Evolutionary conservation across 2,797 vertebrate genomes (phyloP).

Genomic region (Brotogeris chrysoptera): DNA sequence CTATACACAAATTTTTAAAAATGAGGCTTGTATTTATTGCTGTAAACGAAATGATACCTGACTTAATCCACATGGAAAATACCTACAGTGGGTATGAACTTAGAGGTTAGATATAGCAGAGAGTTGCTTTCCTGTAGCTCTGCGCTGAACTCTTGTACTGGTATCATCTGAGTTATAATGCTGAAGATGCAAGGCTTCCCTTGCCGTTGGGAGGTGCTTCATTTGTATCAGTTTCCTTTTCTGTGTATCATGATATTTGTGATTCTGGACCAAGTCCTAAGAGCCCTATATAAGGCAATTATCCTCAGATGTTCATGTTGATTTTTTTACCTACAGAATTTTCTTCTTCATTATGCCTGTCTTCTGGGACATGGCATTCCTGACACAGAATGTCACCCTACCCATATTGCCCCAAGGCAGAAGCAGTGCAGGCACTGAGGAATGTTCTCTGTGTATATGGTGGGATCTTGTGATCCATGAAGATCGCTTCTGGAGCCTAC

Average conservation of each 20-base stretch:
- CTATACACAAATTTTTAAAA: background rate
- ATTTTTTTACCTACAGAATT: background rate
- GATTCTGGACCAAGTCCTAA: background rate
- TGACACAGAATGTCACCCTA: background rate
- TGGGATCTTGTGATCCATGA: background rate
- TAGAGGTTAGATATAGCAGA: background rate
- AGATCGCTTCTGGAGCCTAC: fast-evolving
- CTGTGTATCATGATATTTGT: fast-evolving
- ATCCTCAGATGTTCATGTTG: background rate
- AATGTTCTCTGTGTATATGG: fast-evolving
- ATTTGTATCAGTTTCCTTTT: background rate
- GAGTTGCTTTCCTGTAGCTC: no score
- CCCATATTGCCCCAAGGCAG: background rate
- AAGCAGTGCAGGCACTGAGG: background rate
- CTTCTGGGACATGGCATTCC: background rate
- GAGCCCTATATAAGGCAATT: background rate
- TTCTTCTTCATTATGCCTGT: background rate
- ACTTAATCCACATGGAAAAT: background rate
- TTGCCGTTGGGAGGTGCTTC: background rate
- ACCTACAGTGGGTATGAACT: background rate
- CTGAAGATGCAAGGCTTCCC: background rate
- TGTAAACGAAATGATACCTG: background rate
- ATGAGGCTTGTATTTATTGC: background rate
- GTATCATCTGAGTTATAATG: background rate
- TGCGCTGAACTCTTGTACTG: fast-evolving